phyloP scores from a whole-genome alignment of 1,140 invertebrate genomes.

The Phymorhynchus buccinoides region DNA sequence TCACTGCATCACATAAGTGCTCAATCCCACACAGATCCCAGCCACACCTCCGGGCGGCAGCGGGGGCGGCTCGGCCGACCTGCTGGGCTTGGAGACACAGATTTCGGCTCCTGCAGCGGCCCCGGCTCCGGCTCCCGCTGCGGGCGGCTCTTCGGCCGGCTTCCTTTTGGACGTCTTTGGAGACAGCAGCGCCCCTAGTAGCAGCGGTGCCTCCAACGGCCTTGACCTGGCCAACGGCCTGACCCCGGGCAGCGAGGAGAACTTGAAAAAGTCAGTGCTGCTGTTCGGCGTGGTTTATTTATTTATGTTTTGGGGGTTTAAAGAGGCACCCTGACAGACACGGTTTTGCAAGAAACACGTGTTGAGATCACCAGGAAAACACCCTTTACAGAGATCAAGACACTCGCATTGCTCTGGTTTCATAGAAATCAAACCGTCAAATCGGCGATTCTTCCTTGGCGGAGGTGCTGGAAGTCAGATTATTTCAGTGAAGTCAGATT shows the following conservation, averaged over 20 bases:
- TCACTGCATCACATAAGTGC: background rate
- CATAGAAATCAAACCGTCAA: no score
- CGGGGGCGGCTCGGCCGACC: constrained; percentile 56
- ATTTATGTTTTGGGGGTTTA: no score
- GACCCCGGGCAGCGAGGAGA: constrained; percentile 60
- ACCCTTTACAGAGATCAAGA: no score
- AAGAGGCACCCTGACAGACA: no score
- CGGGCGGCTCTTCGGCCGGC: constrained; percentile 34
- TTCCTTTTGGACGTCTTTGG: constrained; percentile 65
- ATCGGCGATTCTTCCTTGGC: no score
- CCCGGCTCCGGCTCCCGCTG: constrained; percentile 19
- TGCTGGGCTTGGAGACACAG: constrained; percentile 58
- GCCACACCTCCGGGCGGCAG: constrained; percentile 49
- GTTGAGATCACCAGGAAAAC: no score
- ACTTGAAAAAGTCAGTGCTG: constrained; percentile 58
- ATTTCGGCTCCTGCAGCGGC: constrained; percentile 42
- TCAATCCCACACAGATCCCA: constrained; percentile 35
- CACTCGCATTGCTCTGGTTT: no score
- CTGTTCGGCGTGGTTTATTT: background rate
- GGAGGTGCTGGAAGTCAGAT: no score
- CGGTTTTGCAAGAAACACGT: no score
- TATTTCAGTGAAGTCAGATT: no score
- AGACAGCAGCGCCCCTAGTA: constrained; percentile 25
- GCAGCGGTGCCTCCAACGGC: constrained; percentile 45
- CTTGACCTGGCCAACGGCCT: constrained; percentile 48